Evolutionary conservation across 2,888 invertebrate species (phyloP).

Genomic region (Choristoneura rosaceana): DNA sequence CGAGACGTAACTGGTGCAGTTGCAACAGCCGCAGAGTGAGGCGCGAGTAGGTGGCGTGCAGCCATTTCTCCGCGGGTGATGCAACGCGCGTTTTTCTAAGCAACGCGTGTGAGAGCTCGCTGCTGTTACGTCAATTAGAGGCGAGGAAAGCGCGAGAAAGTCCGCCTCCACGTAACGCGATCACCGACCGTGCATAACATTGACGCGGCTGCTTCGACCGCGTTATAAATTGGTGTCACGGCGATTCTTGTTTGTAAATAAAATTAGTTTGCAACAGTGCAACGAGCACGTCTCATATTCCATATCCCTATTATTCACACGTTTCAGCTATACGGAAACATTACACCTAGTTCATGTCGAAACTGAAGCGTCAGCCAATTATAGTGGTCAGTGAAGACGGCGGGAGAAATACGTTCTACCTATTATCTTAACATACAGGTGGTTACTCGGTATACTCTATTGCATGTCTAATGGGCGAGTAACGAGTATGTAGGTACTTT

Average conservation of each 20-base stretch:
- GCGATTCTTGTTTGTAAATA: constrained; percentile 80
- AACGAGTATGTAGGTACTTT: not conserved
- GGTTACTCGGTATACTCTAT: not conserved
- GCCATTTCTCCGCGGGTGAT: constrained; percentile 82
- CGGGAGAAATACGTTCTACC: constrained; percentile 3
- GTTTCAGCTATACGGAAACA: constrained; percentile 43
- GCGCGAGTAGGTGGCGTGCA: constrained; percentile 70
- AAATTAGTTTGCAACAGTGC: constrained; percentile 53
- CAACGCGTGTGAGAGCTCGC: constrained; percentile 79
- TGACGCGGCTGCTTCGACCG: constrained; percentile 54
- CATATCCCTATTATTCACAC: constrained; percentile 52
- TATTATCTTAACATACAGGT: not conserved
- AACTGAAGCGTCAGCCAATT: constrained; percentile 11
- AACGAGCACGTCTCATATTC: constrained; percentile 59
- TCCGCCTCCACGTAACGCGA: constrained; percentile 72
- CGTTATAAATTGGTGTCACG: constrained; percentile 71
- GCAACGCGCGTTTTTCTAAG: constrained; percentile 80
- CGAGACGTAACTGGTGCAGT: constrained; percentile 75
- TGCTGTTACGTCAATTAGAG: constrained; percentile 82
- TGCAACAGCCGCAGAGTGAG: constrained; percentile 62
- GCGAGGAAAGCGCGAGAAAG: constrained; percentile 83
- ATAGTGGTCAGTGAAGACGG: constrained; percentile 4
- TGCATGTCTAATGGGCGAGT: constrained; percentile 10
- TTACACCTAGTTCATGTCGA: constrained; percentile 27
- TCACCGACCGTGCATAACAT: constrained; percentile 58